A percentile compares a stretch with the other conserved stretches of the same genome.
Evolutionary conservation across 30 jellyfish, hydroid and myxozoan species (phyloP).

Genomic region (Cassiopea xamachana): DNA sequence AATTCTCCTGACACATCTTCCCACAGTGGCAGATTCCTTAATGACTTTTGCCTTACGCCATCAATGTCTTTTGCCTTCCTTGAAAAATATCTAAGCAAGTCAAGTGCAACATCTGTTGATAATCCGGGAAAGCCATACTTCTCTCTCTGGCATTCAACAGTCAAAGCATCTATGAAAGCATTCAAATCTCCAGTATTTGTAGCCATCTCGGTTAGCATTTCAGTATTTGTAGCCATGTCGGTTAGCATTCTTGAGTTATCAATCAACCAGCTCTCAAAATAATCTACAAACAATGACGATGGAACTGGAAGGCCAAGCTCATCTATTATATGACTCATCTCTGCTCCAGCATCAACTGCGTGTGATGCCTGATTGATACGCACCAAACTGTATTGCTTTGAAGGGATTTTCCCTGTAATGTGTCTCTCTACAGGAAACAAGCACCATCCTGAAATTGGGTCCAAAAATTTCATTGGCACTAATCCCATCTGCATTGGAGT

Average conservation of each 20-base stretch:
- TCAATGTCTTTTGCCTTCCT: neutral
- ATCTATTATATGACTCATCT: neutral
- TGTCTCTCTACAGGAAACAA: conserved; percentile 33
- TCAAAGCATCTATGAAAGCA: conserved; percentile 34
- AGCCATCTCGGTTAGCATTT: neutral
- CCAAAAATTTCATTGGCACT: conserved; percentile 1
- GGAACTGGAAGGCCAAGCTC: conserved; percentile 35
- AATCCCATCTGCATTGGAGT: neutral
- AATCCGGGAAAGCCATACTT: conserved; percentile 13
- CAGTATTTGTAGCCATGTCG: neutral
- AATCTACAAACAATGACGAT: neutral
- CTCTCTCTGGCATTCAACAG: neutral
- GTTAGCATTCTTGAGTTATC: neutral
- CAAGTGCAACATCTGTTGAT: neutral
- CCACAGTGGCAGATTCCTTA: conserved; percentile 21
- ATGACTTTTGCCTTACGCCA: neutral
- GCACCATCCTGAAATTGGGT: conserved; percentile 37
- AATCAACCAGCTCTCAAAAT: neutral
- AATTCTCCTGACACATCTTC: conserved; percentile 21
- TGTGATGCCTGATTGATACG: conserved; percentile 20
- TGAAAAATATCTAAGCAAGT: conserved; percentile 13
- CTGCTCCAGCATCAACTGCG: neutral
- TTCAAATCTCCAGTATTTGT: neutral
- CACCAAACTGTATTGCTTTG: neutral
- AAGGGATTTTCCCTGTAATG: too few species aligned